Conservation (phyloP, 2,888 invertebrate genomes). For the Empis livida region DNA sequence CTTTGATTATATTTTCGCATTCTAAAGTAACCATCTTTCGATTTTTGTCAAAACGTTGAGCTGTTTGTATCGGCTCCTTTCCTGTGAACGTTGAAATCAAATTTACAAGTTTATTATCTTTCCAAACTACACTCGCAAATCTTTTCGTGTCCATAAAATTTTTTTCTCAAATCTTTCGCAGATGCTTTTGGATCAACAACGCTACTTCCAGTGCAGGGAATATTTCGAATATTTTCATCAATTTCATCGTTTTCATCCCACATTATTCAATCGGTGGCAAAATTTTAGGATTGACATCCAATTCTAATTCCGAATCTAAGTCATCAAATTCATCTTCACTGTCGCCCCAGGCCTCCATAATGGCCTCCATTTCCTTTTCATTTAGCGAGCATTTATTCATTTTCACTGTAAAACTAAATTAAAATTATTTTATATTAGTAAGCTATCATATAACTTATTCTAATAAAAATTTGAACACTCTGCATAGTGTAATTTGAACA, state of each 20-base stretch:
- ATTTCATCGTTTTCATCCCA: neutral
- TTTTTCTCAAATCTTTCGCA: neutral
- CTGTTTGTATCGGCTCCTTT: slow-evolving; percentile 15
- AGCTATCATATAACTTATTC: too few species aligned
- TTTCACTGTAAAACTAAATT: neutral
- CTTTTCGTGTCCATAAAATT: neutral
- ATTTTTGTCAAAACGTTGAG: slow-evolving; percentile 7
- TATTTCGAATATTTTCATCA: too few species aligned
- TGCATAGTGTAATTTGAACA: too few species aligned
- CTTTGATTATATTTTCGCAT: slow-evolving; percentile 5
- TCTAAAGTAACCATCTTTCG: slow-evolving; percentile 4
- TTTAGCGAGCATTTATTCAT: neutral
- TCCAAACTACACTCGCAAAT: neutral
- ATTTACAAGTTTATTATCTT: neutral
- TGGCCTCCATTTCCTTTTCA: neutral
- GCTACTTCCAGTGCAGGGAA: too few species aligned
- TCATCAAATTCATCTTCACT: neutral
- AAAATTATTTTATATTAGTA: neutral
- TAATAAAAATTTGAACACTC: too few species aligned
- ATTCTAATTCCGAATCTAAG: neutral
- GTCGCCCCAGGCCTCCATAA: neutral
- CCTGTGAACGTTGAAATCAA: too few species aligned
- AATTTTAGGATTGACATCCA: neutral
- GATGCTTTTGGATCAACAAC: too few species aligned
- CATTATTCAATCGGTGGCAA: neutral